Percentiles rank a stretch among this genome's conserved stretches.
Conservation (phyloP, 2,888 invertebrate genomes). For the Epirrita christyi region DNA sequence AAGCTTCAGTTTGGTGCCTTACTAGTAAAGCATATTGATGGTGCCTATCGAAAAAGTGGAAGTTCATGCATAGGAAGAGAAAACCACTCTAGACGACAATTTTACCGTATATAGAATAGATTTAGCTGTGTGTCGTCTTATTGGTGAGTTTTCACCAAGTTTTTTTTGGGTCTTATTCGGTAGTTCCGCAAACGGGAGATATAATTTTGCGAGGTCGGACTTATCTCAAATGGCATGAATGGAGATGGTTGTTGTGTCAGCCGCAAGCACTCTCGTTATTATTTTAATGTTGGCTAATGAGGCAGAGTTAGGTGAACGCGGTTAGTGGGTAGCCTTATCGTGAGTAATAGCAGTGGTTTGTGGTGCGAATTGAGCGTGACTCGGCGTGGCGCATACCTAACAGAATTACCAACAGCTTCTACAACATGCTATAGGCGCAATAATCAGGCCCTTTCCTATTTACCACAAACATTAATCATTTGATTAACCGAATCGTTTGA, state of each 20-base stretch:
- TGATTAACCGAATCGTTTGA: constrained; percentile 55
- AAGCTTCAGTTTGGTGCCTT: too few relatives aligned
- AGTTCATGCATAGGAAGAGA: too few relatives aligned
- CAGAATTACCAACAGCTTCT: constrained; percentile 11
- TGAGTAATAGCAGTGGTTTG: constrained; percentile 67
- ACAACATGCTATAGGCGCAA: constrained; percentile 7
- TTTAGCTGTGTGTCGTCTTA: too few relatives aligned
- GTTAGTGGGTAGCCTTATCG: constrained; percentile 61
- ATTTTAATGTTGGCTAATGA: constrained; percentile 71
- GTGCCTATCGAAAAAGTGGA: too few relatives aligned
- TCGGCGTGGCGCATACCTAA: constrained; percentile 39
- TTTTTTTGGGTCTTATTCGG: not conserved
- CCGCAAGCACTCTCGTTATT: constrained; percentile 61
- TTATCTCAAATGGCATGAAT: constrained; percentile 42
- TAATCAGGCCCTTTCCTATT: constrained; percentile 54
- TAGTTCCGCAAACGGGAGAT: not conserved
- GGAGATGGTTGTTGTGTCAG: constrained; percentile 43
- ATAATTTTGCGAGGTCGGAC: constrained; percentile 36
- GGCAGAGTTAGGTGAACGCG: constrained; percentile 63
- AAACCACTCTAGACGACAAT: too few relatives aligned
- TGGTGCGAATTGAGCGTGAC: constrained; percentile 64
- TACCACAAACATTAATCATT: constrained; percentile 71
- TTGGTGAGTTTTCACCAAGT: too few relatives aligned
- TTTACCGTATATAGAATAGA: too few relatives aligned
- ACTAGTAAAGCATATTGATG: too few relatives aligned